Conservation (phyloP, 1,140 invertebrate genomes). For the Ceratosolen fusciceps region DNA sequence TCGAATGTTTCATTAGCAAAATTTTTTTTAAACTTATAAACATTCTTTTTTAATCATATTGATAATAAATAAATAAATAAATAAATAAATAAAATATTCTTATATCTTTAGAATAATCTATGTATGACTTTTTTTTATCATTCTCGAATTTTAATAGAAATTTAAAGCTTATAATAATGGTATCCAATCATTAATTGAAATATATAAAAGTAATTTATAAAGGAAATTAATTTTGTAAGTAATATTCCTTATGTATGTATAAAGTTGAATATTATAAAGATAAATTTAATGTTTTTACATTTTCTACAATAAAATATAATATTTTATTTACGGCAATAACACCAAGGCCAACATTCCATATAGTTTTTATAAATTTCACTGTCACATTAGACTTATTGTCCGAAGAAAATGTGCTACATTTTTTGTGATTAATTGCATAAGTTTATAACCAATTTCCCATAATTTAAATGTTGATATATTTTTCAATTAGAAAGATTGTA, state of each 20-base stretch:
- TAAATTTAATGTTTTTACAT: neutral
- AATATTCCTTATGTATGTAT: neutral
- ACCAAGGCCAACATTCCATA: neutral
- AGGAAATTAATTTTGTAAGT: neutral
- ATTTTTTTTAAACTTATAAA: slow-evolving; percentile 9
- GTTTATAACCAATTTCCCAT: no score
- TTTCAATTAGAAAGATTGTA: no score
- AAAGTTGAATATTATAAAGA: neutral
- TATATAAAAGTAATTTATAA: neutral
- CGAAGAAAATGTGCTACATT: neutral
- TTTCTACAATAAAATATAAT: neutral
- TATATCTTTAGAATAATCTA: neutral
- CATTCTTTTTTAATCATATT: no score
- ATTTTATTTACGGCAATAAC: neutral
- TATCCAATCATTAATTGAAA: neutral
- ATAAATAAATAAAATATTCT: slow-evolving; percentile 12
- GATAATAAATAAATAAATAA: no score
- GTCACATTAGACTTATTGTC: neutral
- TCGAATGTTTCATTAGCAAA: neutral
- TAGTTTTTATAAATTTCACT: neutral
- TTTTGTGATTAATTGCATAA: neutral
- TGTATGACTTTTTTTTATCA: neutral
- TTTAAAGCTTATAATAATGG: neutral
- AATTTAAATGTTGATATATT: no score
- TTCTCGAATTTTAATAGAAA: neutral